A percentile compares a stretch with the other conserved stretches of the same genome.
These are phyloP conservation scores for Nannoperca australis DNA, from an alignment of 2,797 vertebrate genomes.

Conservation along the genomic window DNA sequence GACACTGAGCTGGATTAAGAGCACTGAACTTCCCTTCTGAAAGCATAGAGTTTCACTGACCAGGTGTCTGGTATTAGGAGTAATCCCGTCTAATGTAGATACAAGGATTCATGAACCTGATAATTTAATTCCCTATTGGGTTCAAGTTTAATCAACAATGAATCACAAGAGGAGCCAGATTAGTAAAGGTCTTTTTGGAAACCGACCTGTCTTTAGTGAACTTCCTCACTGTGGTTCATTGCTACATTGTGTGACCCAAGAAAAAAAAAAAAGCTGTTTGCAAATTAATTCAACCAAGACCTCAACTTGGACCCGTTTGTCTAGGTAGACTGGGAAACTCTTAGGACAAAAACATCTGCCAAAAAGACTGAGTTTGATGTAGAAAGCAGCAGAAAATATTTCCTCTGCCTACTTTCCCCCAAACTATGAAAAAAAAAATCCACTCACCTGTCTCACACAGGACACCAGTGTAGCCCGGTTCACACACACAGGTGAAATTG, in stretches of 20 bases:
- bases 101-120: slow-evolving; percentile 69
- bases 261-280: slow-evolving; percentile 47
- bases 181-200: slow-evolving; percentile 51
- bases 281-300: slow-evolving; percentile 61
- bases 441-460: slow-evolving; percentile 87
- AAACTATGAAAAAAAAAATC: slow-evolving; percentile 31
- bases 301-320: slow-evolving; percentile 54
- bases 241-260: slow-evolving; percentile 49
- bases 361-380: slow-evolving; percentile 68
- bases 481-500: slow-evolving; percentile 85
- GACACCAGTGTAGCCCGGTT: slow-evolving; percentile 81
- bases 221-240: slow-evolving; percentile 37
- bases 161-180: slow-evolving; percentile 48
- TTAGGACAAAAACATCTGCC: slow-evolving; percentile 71
- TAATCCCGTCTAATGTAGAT: slow-evolving; percentile 79
- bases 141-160: slow-evolving; percentile 77
- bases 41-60: slow-evolving; percentile 72
- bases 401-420: slow-evolving; percentile 60
- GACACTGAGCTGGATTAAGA: slow-evolving; percentile 59
- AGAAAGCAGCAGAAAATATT: slow-evolving; percentile 72
- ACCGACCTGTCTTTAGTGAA: slow-evolving; percentile 45
- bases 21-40: slow-evolving; percentile 44
- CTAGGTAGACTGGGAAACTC: slow-evolving; percentile 57
- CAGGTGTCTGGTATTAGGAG: slow-evolving; percentile 81
- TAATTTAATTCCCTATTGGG: slow-evolving; percentile 63